Evolutionary conservation across 2,113 vertebrate genomes (phyloP).

Genomic region (Peromyscus leucopus): DNA sequence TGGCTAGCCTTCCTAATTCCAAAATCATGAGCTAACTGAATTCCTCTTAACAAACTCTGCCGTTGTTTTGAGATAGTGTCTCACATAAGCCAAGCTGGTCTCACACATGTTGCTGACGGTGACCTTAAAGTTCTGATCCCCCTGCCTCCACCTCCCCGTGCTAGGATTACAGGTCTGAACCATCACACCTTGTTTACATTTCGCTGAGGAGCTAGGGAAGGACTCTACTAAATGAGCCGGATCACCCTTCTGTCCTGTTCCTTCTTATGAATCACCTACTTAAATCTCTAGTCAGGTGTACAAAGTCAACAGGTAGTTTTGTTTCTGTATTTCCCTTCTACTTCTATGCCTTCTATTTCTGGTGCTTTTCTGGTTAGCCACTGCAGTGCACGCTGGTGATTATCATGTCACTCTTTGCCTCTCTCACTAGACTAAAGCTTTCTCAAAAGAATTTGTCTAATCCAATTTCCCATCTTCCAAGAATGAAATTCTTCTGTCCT

Average conservation of each 20-base stretch:
- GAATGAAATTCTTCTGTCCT: slow-evolving; percentile 6
- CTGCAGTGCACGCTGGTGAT: not conserved
- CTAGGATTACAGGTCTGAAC: not conserved
- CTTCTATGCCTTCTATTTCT: not conserved
- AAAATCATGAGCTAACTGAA: not conserved
- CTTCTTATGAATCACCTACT: not conserved
- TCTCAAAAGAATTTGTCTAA: slow-evolving; percentile 10
- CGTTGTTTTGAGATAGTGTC: not conserved
- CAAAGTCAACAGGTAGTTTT: not conserved
- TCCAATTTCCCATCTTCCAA: not conserved
- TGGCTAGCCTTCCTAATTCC: not conserved
- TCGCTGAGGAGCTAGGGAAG: not conserved
- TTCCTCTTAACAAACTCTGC: not conserved
- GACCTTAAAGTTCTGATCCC: not conserved
- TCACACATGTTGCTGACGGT: not conserved
- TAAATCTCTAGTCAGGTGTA: not conserved
- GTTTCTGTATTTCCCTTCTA: not conserved
- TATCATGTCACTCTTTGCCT: not conserved
- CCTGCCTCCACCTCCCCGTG: not conserved
- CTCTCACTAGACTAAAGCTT: not conserved
- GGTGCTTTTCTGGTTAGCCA: not conserved
- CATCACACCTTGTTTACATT: not conserved
- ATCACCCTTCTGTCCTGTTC: not conserved
- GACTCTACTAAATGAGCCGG: not conserved
- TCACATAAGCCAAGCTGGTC: not conserved